Conservation (phyloP, 1,140 invertebrate species). For the Halesus radiatus region DNA sequence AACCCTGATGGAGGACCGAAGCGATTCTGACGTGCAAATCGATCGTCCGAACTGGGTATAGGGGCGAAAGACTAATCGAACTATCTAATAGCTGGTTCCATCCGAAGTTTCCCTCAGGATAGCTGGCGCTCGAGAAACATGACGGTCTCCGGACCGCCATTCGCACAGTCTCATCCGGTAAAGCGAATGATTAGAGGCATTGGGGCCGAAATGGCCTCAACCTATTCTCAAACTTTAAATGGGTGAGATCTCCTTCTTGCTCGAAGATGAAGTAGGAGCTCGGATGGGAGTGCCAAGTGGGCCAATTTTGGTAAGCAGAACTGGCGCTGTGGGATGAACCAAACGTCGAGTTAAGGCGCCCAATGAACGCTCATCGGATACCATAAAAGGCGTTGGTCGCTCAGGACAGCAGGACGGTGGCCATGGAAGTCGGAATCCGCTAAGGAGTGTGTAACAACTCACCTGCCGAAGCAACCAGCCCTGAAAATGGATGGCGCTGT, state of each 20-base stretch:
- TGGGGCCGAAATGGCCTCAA: no score
- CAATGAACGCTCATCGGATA: slow-evolving; percentile 82
- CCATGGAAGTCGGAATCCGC: no score
- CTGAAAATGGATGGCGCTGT: no score
- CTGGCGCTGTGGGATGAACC: slow-evolving; percentile 91
- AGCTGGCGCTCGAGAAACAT: slow-evolving; percentile 70
- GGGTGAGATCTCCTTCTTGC: slow-evolving; percentile 82
- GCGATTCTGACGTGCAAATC: slow-evolving; percentile 94
- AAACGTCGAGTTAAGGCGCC: slow-evolving; percentile 82
- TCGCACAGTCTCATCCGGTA: slow-evolving; percentile 78
- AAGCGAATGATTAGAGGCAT: slow-evolving; percentile 93
- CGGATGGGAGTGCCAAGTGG: slow-evolving; percentile 82
- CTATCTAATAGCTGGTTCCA: slow-evolving; percentile 92
- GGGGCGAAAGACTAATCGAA: slow-evolving; percentile 95
- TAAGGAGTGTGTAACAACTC: no score
- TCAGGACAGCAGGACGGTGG: no score
- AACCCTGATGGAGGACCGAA: slow-evolving; percentile 90
- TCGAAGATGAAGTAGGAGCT: slow-evolving; percentile 70
- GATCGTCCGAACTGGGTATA: slow-evolving; percentile 91
- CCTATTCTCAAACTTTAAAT: no score
- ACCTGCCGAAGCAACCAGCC: no score
- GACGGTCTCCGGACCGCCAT: slow-evolving; percentile 68
- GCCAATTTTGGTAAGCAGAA: slow-evolving; percentile 94
- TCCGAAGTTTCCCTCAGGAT: slow-evolving; percentile 94
- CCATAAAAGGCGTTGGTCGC: no score